Conservation (phyloP, 2,888 invertebrate species). For the Macaria liturata region DNA sequence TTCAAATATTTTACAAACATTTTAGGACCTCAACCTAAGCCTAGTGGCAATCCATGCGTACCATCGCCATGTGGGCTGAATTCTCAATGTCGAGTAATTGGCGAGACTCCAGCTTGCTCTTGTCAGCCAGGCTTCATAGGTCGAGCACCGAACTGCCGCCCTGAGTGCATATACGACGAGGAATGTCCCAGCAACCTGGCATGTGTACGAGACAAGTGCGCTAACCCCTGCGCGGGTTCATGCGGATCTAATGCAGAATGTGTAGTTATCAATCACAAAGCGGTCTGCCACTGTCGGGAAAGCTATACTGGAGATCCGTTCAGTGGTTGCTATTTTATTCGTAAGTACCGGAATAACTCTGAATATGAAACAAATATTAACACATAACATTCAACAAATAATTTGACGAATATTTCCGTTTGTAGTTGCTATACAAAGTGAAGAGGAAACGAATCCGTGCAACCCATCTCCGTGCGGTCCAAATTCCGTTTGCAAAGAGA, state of each 20-base stretch:
- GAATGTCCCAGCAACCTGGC: slow-evolving; percentile 93
- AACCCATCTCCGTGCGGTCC: slow-evolving; percentile 94
- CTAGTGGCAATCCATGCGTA: slow-evolving; percentile 88
- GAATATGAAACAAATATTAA: not conserved
- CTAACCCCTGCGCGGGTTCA: slow-evolving; percentile 92
- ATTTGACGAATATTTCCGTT: slow-evolving; percentile 22
- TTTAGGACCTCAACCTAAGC: slow-evolving; percentile 81
- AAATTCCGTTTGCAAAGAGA: slow-evolving; percentile 92
- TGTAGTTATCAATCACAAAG: slow-evolving; percentile 91
- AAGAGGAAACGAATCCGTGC: slow-evolving; percentile 89
- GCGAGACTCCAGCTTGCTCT: slow-evolving; percentile 91
- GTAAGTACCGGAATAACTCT: slow-evolving; percentile 47
- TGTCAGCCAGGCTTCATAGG: slow-evolving; percentile 91
- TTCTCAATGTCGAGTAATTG: slow-evolving; percentile 90
- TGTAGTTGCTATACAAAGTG: slow-evolving; percentile 83
- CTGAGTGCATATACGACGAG: slow-evolving; percentile 92
- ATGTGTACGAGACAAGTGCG: slow-evolving; percentile 91
- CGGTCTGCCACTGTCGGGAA: slow-evolving; percentile 90
- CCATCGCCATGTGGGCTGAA: slow-evolving; percentile 94
- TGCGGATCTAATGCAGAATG: slow-evolving; percentile 92
- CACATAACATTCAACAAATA: not conserved
- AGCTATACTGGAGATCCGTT: slow-evolving; percentile 94
- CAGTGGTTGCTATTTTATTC: slow-evolving; percentile 85
- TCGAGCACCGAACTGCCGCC: slow-evolving; percentile 92
- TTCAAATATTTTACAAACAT: slow-evolving; percentile 31